Evolutionary conservation across 2,888 invertebrate genomes (phyloP), one percentile per base, ranked within the genome.

Genomic region (Hofmannophila pseudospretella): DNA sequence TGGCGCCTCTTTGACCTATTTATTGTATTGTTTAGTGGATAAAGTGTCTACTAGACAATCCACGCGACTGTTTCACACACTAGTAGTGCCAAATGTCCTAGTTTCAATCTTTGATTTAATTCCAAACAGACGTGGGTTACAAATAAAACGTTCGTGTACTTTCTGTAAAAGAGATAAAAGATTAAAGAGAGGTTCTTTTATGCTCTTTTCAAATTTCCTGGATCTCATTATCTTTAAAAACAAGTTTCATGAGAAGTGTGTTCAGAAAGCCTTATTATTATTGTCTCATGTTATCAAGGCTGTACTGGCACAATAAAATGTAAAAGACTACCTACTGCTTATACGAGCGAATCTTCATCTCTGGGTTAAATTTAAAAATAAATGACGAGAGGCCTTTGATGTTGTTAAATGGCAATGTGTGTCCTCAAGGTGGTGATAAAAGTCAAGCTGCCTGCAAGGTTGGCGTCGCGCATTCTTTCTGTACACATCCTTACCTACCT

Each of bases 1-100:
- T 69, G 78, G 77, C 76, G 78, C 80, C 78, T 60, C 49, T 53
- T 44, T 42, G 49, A 58, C 59, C 58, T 76, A 69, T 77, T 79
- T 80, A 78, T 78, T 73, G 76, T 65, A 49, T 55, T 59, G 62
- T 58, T 54, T 57, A 55, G 19, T 10, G 28, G 22, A 34, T 41
- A 41, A 41, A 37, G 25, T 34, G 41, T 41, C 37, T 41, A 16
- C 27, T 11, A 10, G 13, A 14, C 9, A 12, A 32, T 20, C 22
- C n/a, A n/a, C n/a, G n/a, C n/a, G n/a, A n/a, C n/a, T n/a, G 23
- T 30, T 30, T 16, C 30, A 30, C 30, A 30, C n/a, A 30, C 8
- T 19, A 7, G 22, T 20, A n/a, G n/a, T 32, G 32, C 32, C 32
- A 32, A 32, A 23, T 13, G 32, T 4, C 16, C 19, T 14, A 22